These are phyloP conservation scores for Diplosoma virens DNA, from an alignment of 23 tunicate species.

Conservation along the genomic window DNA sequence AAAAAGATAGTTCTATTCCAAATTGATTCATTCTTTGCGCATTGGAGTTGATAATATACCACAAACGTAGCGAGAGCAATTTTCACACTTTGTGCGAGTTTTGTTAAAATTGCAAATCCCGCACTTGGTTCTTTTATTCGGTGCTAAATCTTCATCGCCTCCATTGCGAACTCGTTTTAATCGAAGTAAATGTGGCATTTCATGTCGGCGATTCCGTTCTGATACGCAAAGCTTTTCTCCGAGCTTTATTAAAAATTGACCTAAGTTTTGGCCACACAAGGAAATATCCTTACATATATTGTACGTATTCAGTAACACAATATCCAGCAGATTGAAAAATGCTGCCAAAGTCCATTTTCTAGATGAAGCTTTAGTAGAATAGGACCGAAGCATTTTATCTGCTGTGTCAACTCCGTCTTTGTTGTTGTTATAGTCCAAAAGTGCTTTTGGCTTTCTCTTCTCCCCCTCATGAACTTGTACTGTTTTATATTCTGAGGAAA, in stretches of 20 bases:
- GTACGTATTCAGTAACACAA: slow-evolving; percentile 26
- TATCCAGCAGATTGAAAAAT: slow-evolving; percentile 30
- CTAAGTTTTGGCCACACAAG: slow-evolving; percentile 30
- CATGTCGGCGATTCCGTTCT: slow-evolving; percentile 23
- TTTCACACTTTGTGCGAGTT: slow-evolving; percentile 23
- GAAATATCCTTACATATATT: slow-evolving; percentile 12
- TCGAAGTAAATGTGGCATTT: slow-evolving; percentile 19
- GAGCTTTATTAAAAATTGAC: not conserved
- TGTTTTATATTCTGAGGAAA: slow-evolving; percentile 22
- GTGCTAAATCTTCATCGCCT: slow-evolving; percentile 23
- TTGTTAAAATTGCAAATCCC: slow-evolving; percentile 15
- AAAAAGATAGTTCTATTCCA: slow-evolving; percentile 15
- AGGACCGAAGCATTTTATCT: slow-evolving; percentile 33
- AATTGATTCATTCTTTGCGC: slow-evolving; percentile 29
- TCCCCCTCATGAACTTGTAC: slow-evolving; percentile 30
- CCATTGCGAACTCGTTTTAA: slow-evolving; percentile 27
- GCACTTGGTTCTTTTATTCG: slow-evolving; percentile 30
- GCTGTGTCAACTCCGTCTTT: slow-evolving; percentile 34
- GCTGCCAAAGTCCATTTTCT: slow-evolving; percentile 36
- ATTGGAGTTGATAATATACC: slow-evolving; percentile 19
- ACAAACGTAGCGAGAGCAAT: slow-evolving; percentile 29
- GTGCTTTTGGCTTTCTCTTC: slow-evolving; percentile 32
- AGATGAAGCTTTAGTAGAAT: slow-evolving; percentile 25
- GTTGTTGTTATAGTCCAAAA: slow-evolving; percentile 22
- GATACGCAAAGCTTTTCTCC: slow-evolving; percentile 1